These are phyloP conservation scores for Perithous albicinctus DNA, from an alignment of 2,888 invertebrate species.

Conservation along the genomic window DNA sequence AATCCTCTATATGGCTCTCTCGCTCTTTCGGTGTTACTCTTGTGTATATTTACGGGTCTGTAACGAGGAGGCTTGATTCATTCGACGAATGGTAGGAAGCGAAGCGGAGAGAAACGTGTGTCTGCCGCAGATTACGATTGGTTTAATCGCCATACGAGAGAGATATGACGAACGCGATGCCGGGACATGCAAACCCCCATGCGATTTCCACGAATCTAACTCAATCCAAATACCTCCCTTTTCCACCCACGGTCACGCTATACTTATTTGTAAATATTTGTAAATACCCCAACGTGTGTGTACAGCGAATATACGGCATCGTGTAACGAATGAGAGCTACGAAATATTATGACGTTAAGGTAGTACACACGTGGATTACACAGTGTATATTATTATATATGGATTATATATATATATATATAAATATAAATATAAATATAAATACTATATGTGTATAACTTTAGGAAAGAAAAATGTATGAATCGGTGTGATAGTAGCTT, in stretches of 20 bases:
- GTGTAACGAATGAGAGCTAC: constrained; percentile 48
- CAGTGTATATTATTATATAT: constrained; percentile 55
- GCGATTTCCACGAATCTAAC: background rate
- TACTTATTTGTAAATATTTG: constrained; percentile 80
- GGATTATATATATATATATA: constrained; percentile 37
- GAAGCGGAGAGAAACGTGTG: constrained; percentile 24
- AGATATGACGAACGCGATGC: constrained; percentile 15
- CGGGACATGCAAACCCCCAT: background rate
- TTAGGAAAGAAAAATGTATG: constrained; percentile 78
- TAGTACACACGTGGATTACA: constrained; percentile 53
- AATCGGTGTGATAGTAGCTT: constrained; percentile 85
- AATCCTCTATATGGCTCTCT: constrained; percentile 39
- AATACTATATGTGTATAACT: constrained; percentile 64
- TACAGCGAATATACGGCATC: constrained; percentile 66
- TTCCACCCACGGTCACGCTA: constrained; percentile 55
- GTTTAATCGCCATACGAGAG: constrained; percentile 52
- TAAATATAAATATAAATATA: constrained; percentile 57
- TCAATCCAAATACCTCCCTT: background rate
- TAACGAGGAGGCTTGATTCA: constrained; percentile 46
- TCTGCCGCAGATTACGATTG: constrained; percentile 59
- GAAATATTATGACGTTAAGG: constrained; percentile 29
- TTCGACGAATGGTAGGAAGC: constrained; percentile 48
- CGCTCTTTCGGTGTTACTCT: constrained; percentile 28
- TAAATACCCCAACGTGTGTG: constrained; percentile 78
- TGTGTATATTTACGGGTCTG: constrained; percentile 37